These are phyloP conservation scores for Luscinia luscinia DNA, from an alignment of 2,797 vertebrate species.

Conservation along the genomic window DNA sequence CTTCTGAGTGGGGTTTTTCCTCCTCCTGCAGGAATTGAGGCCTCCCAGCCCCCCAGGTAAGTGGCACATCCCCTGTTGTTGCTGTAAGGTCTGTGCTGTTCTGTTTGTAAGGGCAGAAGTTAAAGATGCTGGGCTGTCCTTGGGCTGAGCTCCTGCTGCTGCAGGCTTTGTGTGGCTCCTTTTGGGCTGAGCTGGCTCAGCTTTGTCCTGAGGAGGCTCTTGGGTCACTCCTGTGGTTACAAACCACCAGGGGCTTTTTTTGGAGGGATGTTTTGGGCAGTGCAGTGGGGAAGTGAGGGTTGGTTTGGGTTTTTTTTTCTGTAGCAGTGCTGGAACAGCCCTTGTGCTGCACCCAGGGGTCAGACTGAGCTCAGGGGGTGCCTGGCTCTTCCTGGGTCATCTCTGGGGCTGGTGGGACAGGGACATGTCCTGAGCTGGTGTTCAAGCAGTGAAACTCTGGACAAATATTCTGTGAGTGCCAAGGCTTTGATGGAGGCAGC, in stretches of 20 bases:
- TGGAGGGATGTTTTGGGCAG: fast-evolving
- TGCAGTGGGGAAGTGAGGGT: background rate
- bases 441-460: background rate
- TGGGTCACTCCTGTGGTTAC: fast-evolving
- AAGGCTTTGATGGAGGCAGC: fast-evolving
- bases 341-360: fast-evolving
- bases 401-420: background rate
- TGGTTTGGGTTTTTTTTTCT: fast-evolving
- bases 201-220: background rate
- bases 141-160: fast-evolving
- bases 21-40: fast-evolving
- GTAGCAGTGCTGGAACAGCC: fast-evolving
- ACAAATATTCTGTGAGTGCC: background rate
- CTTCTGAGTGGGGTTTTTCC: fast-evolving
- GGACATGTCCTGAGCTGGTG: background rate
- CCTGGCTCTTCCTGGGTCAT: fast-evolving
- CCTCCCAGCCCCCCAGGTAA: fast-evolving
- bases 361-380: background rate
- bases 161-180: fast-evolving
- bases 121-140: background rate
- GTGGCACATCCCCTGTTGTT: fast-evolving
- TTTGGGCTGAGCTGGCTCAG: background rate
- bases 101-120: fast-evolving
- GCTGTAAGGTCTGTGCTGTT: fast-evolving
- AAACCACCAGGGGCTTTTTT: fast-evolving